Percentiles rank a stretch among this genome's conserved stretches.
These are phyloP conservation scores for Tor tambroides DNA, from an alignment of 2,113 vertebrate genomes.

Conservation along the genomic window DNA sequence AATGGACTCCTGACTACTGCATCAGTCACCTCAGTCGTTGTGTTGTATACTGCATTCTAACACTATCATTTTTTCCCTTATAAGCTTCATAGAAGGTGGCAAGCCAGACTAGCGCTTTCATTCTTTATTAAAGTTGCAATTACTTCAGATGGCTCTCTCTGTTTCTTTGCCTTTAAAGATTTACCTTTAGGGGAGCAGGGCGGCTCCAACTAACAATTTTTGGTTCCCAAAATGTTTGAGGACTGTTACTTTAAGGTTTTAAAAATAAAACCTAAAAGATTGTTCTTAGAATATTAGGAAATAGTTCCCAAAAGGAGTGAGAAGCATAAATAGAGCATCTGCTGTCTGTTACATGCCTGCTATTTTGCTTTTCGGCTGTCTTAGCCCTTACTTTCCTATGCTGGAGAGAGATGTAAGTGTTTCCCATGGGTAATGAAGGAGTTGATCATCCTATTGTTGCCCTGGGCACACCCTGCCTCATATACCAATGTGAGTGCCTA, in stretches of 20 bases:
- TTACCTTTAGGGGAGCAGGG: neutral
- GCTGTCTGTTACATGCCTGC: neutral
- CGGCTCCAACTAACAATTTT: neutral
- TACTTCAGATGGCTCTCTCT: neutral
- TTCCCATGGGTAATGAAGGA: constrained; percentile 24
- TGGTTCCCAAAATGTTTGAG: neutral
- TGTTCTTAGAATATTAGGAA: neutral
- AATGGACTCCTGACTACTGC: constrained; percentile 46
- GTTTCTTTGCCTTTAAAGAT: neutral
- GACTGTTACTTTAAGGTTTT: neutral
- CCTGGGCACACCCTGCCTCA: constrained; percentile 10
- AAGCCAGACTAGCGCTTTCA: neutral
- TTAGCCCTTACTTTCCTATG: neutral
- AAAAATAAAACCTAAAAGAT: neutral
- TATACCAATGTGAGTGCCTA: constrained; percentile 16
- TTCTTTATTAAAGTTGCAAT: too few species aligned
- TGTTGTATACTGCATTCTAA: constrained; percentile 1
- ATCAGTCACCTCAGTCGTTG: constrained; percentile 4
- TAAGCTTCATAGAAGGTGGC: neutral
- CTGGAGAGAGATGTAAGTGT: constrained; percentile 11
- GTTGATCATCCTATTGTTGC: constrained; percentile 12
- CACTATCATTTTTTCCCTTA: constrained; percentile 7
- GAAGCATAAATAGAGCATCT: neutral
- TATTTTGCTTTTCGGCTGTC: neutral
- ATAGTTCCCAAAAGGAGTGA: neutral